Conservation (phyloP, 2,797 vertebrate genomes). For the Macrochelys suwanniensis region DNA sequence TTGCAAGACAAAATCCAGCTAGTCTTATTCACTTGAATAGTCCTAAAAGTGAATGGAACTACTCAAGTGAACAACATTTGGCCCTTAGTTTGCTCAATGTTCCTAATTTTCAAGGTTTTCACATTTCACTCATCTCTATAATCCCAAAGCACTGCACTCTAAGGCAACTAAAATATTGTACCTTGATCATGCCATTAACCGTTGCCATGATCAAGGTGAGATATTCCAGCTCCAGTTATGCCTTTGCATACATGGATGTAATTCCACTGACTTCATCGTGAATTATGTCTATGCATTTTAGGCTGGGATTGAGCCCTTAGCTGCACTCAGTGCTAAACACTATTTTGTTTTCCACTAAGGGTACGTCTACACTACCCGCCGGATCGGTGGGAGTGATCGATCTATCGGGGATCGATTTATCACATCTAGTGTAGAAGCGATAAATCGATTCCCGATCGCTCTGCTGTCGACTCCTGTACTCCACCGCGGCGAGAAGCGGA, state of each 20-base stretch:
- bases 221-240: background rate
- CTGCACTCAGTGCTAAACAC: background rate
- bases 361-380: too few relatives aligned
- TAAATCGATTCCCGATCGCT: too few relatives aligned
- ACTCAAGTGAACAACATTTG: rapidly evolving
- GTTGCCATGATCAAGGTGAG: background rate
- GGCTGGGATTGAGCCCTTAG: background rate
- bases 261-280: background rate
- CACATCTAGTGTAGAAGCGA: too few relatives aligned
- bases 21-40: background rate
- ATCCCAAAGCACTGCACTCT: background rate
- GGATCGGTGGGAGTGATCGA: too few relatives aligned
- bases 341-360: background rate
- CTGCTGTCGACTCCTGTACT: too few relatives aligned
- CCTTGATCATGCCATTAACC: background rate
- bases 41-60: background rate
- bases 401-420: too few relatives aligned
- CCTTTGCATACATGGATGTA: background rate
- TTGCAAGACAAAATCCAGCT: background rate
- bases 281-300: background rate
- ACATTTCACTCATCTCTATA: background rate
- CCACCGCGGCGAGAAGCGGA: too few relatives aligned
- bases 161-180: background rate
- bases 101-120: background rate
- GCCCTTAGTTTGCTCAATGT: too few relatives aligned